These are phyloP conservation scores for Clistopyga incitator DNA, from an alignment of 2,888 invertebrate genomes.

Conservation along the genomic window DNA sequence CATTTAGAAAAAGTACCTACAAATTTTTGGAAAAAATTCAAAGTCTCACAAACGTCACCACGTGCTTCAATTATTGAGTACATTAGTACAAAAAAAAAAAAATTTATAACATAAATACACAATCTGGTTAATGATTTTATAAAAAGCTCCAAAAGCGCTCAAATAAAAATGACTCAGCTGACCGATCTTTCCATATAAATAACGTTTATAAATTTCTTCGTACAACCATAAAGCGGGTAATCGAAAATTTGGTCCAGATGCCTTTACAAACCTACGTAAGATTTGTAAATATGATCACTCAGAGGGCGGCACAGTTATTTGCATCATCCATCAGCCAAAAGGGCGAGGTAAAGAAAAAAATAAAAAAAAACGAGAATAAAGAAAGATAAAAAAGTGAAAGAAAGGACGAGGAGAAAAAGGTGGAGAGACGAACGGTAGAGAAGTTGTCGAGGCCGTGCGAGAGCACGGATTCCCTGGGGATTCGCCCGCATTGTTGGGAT, in stretches of 20 bases:
- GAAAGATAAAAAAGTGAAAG: constrained; percentile 34
- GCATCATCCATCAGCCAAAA: constrained; percentile 82
- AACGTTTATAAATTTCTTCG: neutral
- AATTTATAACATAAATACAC: no score
- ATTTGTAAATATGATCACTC: constrained; percentile 2
- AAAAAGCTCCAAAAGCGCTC: neutral
- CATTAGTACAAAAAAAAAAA: neutral
- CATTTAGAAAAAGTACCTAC: no score
- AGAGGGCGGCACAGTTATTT: constrained; percentile 78
- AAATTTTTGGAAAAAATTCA: no score
- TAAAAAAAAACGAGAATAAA: constrained; percentile 57
- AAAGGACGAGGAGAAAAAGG: constrained; percentile 40
- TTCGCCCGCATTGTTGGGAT: constrained; percentile 81
- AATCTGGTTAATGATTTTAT: no score
- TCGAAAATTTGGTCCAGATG: neutral
- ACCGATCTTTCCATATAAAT: neutral
- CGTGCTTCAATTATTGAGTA: no score
- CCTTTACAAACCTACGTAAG: constrained; percentile 2
- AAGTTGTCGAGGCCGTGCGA: constrained; percentile 39
- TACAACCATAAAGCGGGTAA: neutral
- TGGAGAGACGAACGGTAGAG: constrained; percentile 58
- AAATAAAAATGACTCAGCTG: neutral
- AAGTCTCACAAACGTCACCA: no score
- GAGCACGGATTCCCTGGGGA: constrained; percentile 75
- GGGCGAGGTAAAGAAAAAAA: constrained; percentile 59